Conservation (phyloP, 2,888 invertebrate species). For the Agrenia bidenticulata region DNA sequence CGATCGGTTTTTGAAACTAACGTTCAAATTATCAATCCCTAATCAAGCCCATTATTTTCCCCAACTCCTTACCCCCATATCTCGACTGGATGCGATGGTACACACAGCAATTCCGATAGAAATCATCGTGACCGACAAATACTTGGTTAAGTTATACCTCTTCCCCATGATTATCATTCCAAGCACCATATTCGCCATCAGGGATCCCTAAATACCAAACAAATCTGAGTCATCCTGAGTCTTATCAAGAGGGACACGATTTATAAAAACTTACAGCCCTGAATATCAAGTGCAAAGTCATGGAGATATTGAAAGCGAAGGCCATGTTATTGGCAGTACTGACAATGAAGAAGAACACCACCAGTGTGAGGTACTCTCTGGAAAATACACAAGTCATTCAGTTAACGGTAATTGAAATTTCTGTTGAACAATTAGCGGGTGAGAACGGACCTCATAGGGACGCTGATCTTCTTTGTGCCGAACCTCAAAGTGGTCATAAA, state of each 20-base stretch:
- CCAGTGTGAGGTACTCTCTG: constrained; percentile 76
- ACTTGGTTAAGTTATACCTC: constrained; percentile 77
- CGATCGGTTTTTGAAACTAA: too few relatives aligned
- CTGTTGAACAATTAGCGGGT: not conserved
- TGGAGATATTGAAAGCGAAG: constrained; percentile 92
- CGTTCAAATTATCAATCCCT: too few relatives aligned
- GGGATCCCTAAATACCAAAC: constrained; percentile 70
- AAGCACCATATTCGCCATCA: constrained; percentile 95
- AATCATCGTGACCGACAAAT: constrained; percentile 88
- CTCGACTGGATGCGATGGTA: constrained; percentile 80
- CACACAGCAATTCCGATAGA: constrained; percentile 88
- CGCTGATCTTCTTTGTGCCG: constrained; percentile 70
- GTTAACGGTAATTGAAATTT: not conserved
- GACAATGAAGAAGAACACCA: constrained; percentile 84
- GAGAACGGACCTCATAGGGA: constrained; percentile 63
- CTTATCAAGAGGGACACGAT: too few relatives aligned
- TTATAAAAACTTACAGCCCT: constrained; percentile 82
- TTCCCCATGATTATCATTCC: constrained; percentile 86
- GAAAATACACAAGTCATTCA: constrained; percentile 27
- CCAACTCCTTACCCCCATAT: constrained; percentile 58
- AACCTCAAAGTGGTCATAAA: constrained; percentile 76
- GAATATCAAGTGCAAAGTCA: constrained; percentile 98
- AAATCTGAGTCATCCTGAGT: too few relatives aligned
- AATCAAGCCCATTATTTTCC: not conserved
- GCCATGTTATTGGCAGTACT: constrained; percentile 94